Conservation (phyloP, 2,113 vertebrate genomes). For the Pteruthius melanotis region DNA sequence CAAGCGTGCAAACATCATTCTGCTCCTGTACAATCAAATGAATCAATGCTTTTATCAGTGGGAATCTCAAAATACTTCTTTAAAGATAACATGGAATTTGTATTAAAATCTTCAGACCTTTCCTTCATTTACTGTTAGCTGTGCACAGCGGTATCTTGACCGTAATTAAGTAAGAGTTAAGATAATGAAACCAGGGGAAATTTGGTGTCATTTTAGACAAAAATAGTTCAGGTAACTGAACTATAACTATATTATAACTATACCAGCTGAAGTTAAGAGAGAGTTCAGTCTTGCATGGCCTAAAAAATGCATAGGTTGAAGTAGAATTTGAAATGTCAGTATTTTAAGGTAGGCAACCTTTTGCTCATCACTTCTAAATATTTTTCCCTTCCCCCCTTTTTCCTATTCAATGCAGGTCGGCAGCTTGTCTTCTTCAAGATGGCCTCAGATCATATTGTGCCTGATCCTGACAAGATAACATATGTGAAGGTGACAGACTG, state of each 20-base stretch:
- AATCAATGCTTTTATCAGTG: background rate
- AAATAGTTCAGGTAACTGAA: background rate
- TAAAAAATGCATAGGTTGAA: background rate
- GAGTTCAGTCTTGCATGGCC: background rate
- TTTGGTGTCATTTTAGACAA: background rate
- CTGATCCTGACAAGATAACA: slow-evolving; percentile 75
- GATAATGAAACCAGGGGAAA: background rate
- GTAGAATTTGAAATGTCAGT: background rate
- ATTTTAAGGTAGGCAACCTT: background rate
- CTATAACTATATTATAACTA: too few relatives aligned
- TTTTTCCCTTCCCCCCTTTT: background rate
- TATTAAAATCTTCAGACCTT: background rate
- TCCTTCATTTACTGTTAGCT: background rate
- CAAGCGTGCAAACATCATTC: background rate
- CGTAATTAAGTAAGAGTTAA: background rate
- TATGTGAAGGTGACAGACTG: slow-evolving; percentile 77
- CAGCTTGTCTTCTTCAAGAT: slow-evolving; percentile 88
- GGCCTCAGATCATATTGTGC: slow-evolving; percentile 73
- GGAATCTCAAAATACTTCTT: background rate
- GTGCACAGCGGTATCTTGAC: background rate
- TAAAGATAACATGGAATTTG: background rate
- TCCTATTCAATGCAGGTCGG: slow-evolving; percentile 72
- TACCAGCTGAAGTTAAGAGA: background rate
- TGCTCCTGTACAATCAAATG: background rate
- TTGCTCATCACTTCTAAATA: background rate